Percentiles rank a stretch among this genome's conserved stretches.
phyloP scores from a whole-genome alignment of 2,113 vertebrate genomes.

The Polyodon spathula region DNA sequence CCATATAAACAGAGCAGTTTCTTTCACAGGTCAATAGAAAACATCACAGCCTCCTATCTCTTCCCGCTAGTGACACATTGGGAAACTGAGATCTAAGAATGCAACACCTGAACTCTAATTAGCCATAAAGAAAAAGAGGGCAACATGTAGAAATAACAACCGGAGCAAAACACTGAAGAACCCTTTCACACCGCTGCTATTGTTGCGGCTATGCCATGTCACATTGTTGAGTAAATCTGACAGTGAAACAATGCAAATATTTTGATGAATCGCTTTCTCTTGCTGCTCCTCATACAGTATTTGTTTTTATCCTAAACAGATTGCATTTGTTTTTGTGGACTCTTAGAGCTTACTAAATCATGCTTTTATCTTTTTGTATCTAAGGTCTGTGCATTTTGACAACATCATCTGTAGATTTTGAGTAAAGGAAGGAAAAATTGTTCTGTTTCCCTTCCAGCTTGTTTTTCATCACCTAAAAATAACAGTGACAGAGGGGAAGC shows the following conservation, averaged over 20 bases:
- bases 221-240: constrained; percentile 4
- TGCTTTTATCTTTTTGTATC: no score
- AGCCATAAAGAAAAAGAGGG: constrained; percentile 9
- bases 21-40: constrained; percentile 9
- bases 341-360: no score
- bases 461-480: constrained; percentile 1
- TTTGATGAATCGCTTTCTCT: constrained; percentile 1
- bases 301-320: not conserved
- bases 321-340: not conserved
- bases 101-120: constrained; percentile 22
- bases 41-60: constrained; percentile 15
- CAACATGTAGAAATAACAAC: constrained; percentile 4
- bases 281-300: not conserved
- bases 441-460: constrained; percentile 7
- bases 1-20: constrained; percentile 11
- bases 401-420: not conserved
- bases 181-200: not conserved
- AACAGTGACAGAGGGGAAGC: not conserved
- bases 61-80: constrained; percentile 1
- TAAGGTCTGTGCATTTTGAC: no score
- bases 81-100: constrained; percentile 15
- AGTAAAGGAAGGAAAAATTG: constrained; percentile 6
- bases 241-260: not conserved
- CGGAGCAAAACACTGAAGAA: not conserved
- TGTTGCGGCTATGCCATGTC: constrained; percentile 1